These are phyloP conservation scores for Rattus rattus DNA, from an alignment of 2,113 vertebrate genomes.

Conservation along the genomic window DNA sequence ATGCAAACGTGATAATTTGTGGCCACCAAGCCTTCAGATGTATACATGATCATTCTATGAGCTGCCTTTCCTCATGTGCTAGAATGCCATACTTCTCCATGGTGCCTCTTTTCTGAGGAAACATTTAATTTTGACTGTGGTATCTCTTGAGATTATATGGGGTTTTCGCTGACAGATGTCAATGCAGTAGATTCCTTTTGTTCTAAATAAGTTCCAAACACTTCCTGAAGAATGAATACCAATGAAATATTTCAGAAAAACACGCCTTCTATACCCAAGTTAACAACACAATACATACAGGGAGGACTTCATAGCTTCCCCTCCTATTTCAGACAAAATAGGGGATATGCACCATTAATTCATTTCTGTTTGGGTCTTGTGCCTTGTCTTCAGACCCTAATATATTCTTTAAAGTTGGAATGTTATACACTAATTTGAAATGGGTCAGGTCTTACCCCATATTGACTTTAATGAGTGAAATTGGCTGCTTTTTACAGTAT, in stretches of 20 bases:
- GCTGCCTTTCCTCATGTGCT: background rate
- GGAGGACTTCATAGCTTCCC: constrained; percentile 3
- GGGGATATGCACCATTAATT: background rate
- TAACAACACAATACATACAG: background rate
- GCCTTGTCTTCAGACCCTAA: constrained; percentile 47
- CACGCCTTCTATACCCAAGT: background rate
- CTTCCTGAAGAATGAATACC: background rate
- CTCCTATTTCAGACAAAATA: background rate
- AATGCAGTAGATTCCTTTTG: background rate
- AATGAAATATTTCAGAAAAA: background rate
- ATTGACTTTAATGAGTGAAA: constrained; percentile 61
- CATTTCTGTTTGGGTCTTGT: constrained; percentile 36
- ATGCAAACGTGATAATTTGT: background rate
- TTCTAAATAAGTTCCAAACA: background rate
- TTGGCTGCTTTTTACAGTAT: constrained; percentile 54
- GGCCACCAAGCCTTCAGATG: background rate
- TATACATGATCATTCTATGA: background rate
- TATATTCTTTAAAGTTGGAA: constrained; percentile 44
- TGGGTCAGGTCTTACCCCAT: constrained; percentile 43
- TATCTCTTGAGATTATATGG: constrained; percentile 10
- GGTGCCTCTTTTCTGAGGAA: background rate
- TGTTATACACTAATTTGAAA: constrained; percentile 14
- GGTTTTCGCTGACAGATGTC: constrained; percentile 38
- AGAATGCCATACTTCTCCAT: background rate
- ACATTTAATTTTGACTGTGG: constrained; percentile 37